Evolutionary conservation across 2,888 invertebrate genomes (phyloP), one percentile per base, ranked within the genome.

Genomic region (Brachyopa scutellaris): DNA sequence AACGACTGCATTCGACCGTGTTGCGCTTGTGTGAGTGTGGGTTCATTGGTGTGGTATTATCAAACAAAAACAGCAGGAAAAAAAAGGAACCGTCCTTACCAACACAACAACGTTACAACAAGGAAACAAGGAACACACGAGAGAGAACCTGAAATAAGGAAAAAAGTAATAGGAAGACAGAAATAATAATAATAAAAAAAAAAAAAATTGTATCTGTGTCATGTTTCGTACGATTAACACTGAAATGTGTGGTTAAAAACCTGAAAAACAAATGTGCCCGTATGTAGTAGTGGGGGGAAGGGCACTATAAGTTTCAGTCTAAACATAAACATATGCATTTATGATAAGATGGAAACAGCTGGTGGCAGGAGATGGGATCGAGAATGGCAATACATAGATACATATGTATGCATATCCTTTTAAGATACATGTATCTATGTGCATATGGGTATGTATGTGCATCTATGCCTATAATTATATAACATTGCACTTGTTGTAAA

Each of bases 311-410:
- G 51, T 51, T 5, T 64, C 19, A 17, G 49, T 19, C 47, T 61
- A 47, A 61, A 26, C 47, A 53, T 15, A 38, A 64, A 62, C 45
- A 64, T 59, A 33, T 76, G 64, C 26, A 26, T 26, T 26, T 80
- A 55, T 59, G 69, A 76, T 66, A 77, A 51, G 49, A 21, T 33
- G 11, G 53, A 66, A 82, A 82, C 82, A 82, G 82, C 82, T 82
- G 82, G 76, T 82, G 77, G 72, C 77, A 64, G 51, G 49, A 79
- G 76, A 36, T 53, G 38, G 29, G 6, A 3, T 26, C 6, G 26
- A 26, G n/a, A n/a, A n/a, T n/a, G n/a, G n/a, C n/a, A n/a, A n/a
- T n/a, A n/a, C n/a, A n/a, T n/a, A n/a, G n/a, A n/a, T n/a, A n/a
- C n/a, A n/a, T n/a, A n/a, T n/a, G n/a, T n/a, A n/a, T n/a, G n/a